These are phyloP conservation scores for Bombyx huttoni DNA, from an alignment of 2,888 invertebrate genomes.

Conservation along the genomic window DNA sequence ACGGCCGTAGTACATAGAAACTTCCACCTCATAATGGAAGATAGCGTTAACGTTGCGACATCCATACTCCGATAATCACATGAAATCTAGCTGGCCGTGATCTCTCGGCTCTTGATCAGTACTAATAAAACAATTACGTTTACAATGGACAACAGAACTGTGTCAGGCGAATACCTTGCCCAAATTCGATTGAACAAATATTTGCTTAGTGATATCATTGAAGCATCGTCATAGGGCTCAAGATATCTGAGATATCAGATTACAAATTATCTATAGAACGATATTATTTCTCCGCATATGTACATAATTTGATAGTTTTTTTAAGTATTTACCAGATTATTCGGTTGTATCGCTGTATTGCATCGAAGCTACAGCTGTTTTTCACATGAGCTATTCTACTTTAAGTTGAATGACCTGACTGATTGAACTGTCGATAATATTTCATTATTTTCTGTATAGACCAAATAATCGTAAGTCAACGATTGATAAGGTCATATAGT, in stretches of 20 bases:
- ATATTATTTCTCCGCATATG: constrained; percentile 30
- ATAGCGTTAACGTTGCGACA: no score
- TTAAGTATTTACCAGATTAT: constrained; percentile 34
- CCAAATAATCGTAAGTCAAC: constrained; percentile 24
- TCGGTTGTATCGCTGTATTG: constrained; percentile 35
- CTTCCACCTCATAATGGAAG: no score
- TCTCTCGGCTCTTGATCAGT: no score
- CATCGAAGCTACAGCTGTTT: constrained; percentile 27
- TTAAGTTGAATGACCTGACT: constrained; percentile 51
- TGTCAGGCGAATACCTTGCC: constrained; percentile 17
- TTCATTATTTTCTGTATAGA: constrained; percentile 27
- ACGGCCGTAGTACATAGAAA: no score
- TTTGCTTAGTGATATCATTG: constrained; percentile 19
- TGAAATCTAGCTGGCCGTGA: no score
- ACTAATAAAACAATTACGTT: background rate
- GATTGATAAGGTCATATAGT: constrained; percentile 29
- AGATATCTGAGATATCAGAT: constrained; percentile 4
- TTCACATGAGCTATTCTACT: constrained; percentile 39
- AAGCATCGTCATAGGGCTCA: constrained; percentile 6
- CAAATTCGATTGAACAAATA: constrained; percentile 23
- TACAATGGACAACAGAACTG: constrained; percentile 6
- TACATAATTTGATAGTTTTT: constrained; percentile 24
- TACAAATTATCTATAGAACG: constrained; percentile 14
- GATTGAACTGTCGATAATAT: constrained; percentile 24
- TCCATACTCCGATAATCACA: no score